Conservation (phyloP, 2,113 vertebrate species). For the Phalacrocorax aristotelis region DNA sequence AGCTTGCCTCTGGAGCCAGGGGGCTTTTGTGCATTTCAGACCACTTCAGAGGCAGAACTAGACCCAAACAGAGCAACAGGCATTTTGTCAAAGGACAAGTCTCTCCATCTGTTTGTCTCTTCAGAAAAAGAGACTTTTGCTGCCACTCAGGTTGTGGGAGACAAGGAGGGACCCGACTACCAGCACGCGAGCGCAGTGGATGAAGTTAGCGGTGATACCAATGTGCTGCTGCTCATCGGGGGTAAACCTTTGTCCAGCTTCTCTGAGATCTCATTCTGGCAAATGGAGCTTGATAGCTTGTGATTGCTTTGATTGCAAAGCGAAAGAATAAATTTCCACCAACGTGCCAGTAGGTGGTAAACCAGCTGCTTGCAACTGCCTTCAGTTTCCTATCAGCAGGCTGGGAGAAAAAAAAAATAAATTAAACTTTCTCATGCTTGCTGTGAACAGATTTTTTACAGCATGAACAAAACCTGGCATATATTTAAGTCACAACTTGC, state of each 20-base stretch:
- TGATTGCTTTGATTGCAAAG: not conserved
- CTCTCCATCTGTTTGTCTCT: not conserved
- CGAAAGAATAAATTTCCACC: not conserved
- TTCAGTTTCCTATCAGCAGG: not conserved
- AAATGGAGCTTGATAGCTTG: slow-evolving; percentile 73
- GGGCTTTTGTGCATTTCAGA: not conserved
- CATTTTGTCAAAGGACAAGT: not conserved
- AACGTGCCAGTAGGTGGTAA: not conserved
- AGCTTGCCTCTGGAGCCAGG: not conserved
- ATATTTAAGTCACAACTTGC: not conserved
- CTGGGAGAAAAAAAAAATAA: not conserved
- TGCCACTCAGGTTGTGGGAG: not conserved
- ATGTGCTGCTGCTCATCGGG: slow-evolving; percentile 79
- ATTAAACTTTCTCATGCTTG: not conserved
- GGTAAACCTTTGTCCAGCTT: slow-evolving; percentile 74
- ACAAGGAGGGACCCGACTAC: not conserved
- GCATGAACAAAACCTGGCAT: not conserved
- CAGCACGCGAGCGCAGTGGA: fast-evolving
- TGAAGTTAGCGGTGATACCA: slow-evolving; percentile 42
- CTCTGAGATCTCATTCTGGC: slow-evolving; percentile 76
- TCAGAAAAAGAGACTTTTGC: not conserved
- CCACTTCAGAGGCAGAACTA: not conserved
- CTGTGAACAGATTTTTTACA: not conserved
- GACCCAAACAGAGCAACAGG: not conserved
- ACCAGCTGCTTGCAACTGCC: not conserved